Conservation (phyloP, 2,113 vertebrate genomes). For the Prinia subflava region DNA sequence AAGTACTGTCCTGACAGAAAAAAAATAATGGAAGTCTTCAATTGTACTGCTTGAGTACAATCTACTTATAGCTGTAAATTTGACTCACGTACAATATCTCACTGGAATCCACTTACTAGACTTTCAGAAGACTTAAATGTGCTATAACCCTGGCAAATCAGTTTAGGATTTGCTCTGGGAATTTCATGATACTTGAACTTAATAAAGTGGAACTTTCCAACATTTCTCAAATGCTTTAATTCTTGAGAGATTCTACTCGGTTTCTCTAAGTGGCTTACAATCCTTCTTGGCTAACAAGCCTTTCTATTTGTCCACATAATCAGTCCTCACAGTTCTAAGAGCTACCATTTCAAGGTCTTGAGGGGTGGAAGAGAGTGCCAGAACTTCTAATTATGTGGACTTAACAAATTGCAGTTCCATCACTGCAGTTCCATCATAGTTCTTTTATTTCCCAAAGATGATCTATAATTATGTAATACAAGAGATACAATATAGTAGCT, state of each 20-base stretch:
- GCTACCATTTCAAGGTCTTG: neutral
- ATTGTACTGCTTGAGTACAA: neutral
- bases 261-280: neutral
- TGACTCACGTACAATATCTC: neutral
- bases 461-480: neutral
- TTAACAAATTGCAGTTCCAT: neutral
- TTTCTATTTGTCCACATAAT: neutral
- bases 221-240: neutral
- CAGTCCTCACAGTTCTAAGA: neutral
- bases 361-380: neutral
- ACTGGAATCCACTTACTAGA: neutral
- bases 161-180: neutral
- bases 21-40: neutral
- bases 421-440: neutral
- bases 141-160: neutral
- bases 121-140: neutral
- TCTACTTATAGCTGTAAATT: neutral
- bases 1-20: neutral
- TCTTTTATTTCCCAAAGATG: neutral
- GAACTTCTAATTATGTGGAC: neutral
- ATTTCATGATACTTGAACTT: neutral
- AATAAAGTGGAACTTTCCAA: neutral
- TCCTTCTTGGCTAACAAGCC: neutral
- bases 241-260: neutral
- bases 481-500: neutral